Evolutionary conservation across 2,888 invertebrate species (phyloP), one percentile per base, ranked within the genome.

Genomic region (Oligia latruncula): DNA sequence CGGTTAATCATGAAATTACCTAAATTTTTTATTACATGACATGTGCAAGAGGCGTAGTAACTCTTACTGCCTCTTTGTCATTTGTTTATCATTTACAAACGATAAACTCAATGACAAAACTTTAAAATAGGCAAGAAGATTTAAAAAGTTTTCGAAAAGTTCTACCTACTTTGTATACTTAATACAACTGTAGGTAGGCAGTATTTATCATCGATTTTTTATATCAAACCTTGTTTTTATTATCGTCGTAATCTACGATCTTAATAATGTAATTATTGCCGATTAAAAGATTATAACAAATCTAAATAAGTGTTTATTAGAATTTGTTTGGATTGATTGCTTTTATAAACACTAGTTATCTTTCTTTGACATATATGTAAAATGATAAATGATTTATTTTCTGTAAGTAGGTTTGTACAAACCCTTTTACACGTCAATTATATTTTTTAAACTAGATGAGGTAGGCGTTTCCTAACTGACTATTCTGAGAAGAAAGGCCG

Each of bases 221-320:
- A 62, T n/a, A 49, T 64, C 46, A 3, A 11, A 4, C 4, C n/a
- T 71, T 82, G 68, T 79, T 82, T 71, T 0, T 20, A 66, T 72
- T 67, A 77, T 74, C 52, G 8, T 58, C 55, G 0, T 76, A 74
- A 49, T 52, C 76, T 65, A 49, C 49, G 46, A 76, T 65, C 65
- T 15, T 49, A 76, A 49, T 71, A 43, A 62, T 75, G 77, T 78
- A 65, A 79, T 62, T 81, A 87, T 74, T 79, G 75, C 17, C 6
- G 65, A 74, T 74, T 74, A 73, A 0, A 46, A 52, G 71, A 84
- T 77, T 78, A 68, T 55, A 62, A 35, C 15, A 46, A 55, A 35
- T 62, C 74, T 67, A 74, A 81, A 80, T 76, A 75, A 23, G 43
- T 70, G 20, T 55, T 60, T 74, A 78, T 71, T n/a, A 43, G 49